Base-by-base conservation (phyloP, 2,888 invertebrate genomes). In the Tachystola acroxantha region DNA sequence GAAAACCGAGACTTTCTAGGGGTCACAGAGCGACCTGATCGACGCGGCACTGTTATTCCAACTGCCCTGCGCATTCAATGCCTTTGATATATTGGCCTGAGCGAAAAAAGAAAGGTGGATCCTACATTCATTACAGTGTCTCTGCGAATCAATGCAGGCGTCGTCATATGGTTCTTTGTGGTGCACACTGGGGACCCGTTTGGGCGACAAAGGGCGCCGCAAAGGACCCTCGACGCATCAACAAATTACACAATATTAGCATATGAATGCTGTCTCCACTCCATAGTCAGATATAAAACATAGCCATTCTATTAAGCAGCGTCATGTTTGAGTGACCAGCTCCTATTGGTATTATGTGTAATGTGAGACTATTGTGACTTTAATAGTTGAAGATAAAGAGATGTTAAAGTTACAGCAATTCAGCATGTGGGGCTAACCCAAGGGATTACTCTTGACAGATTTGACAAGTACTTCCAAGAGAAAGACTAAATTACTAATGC, bases 231-330 rank as follows among this genome's bases (percentile, higher is more conserved):
- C 79, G 71, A 73, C 71, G 56, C 71, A 84, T 81, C 80, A 84
- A 84, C 82, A 86, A 86, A 86, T 85, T 85, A 85, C 75, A 85
- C 76, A 77, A 59, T 43, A 86, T 86, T 85, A 66, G 64, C 84
- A 86, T 86, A 68, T 79, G 60, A 85, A 86, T 74, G 46, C 45
- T 39, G 53, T 57, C 61, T 57, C 56, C 63, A 53, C 65, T 72
- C 57, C 65, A 66, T 64, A 58, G 62, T 50, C 46, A n/a, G n/a
- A 57, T 60, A 67, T 68, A 71, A 79, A 73, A 77, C 73, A 76
- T 64, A 70, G 61, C 63, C 68, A 64, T 72, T 72, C 66, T 73
- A 71, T 74, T 71, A 71, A 75, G 75, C 63, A 64, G 67, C 72
- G 75, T 65, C 65, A 66, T 69, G 70, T 70, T 65, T 58, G 64